Conservation (phyloP, 2,888 invertebrate genomes). For the Trilocha varians region DNA sequence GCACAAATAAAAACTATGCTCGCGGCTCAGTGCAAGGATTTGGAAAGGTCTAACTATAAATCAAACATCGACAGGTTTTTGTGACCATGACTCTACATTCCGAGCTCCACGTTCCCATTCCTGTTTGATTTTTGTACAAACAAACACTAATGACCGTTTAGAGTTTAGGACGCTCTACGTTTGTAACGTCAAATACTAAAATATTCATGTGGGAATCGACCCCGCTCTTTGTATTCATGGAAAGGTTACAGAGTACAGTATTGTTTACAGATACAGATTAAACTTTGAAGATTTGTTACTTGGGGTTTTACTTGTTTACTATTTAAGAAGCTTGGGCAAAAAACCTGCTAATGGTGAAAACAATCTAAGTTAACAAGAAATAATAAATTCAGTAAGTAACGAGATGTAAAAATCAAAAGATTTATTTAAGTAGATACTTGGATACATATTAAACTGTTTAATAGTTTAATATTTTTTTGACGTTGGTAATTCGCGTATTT, state of each 20-base stretch:
- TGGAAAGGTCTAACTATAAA: conserved; percentile 54
- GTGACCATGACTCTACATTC: conserved; percentile 44
- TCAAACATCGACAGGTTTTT: conserved; percentile 51
- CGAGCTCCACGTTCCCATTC: conserved; percentile 46
- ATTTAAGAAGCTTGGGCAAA: too few species aligned
- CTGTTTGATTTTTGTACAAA: conserved; percentile 47
- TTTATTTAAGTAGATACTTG: too few species aligned
- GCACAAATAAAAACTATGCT: conserved; percentile 13
- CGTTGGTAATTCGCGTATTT: background rate
- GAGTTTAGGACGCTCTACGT: background rate
- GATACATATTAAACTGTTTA: too few species aligned
- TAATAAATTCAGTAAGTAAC: too few species aligned
- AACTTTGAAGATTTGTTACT: background rate
- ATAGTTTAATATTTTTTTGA: background rate
- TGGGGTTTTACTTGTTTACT: too few species aligned
- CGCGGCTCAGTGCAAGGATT: conserved; percentile 34
- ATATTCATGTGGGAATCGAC: background rate
- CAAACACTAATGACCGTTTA: conserved; percentile 26
- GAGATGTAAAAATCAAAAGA: too few species aligned
- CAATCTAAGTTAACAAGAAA: too few species aligned
- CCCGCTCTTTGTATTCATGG: background rate
- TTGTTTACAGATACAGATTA: background rate
- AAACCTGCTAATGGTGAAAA: too few species aligned
- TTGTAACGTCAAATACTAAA: background rate
- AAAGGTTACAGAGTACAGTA: background rate